Percentiles rank a stretch among this genome's conserved stretches.
phyloP scores from a whole-genome alignment of 2,113 vertebrate species.

The Grammomys surdaster region DNA sequence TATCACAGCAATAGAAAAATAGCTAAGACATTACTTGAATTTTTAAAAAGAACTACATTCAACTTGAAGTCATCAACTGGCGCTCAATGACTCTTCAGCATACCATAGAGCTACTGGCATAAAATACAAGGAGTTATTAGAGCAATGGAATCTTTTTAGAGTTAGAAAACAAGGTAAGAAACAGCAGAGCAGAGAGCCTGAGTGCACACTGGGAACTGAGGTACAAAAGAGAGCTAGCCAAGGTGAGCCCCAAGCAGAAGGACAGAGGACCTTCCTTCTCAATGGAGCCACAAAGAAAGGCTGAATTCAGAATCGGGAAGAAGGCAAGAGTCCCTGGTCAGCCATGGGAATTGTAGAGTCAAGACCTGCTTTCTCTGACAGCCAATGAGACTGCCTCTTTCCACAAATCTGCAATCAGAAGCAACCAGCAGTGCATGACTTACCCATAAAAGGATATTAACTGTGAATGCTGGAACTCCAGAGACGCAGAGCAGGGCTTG shows the following conservation, averaged over 20 bases:
- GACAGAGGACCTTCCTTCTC: not conserved
- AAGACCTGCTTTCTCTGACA: not conserved
- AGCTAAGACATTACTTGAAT: not conserved
- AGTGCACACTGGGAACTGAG: not conserved
- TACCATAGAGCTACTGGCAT: not conserved
- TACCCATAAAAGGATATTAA: not conserved
- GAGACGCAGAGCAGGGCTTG: not conserved
- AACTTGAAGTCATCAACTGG: not conserved
- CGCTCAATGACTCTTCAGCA: not conserved
- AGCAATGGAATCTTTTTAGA: not conserved
- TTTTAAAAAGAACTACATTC: not conserved
- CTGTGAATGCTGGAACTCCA: not conserved
- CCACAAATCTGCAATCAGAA: not conserved
- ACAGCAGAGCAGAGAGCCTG: not conserved
- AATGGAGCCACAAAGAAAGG: not conserved
- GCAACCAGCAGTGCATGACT: not conserved
- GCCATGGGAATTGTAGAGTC: not conserved
- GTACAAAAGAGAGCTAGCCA: not conserved
- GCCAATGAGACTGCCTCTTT: accelerated
- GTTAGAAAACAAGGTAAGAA: not conserved
- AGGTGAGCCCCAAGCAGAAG: not conserved
- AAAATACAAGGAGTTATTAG: not conserved
- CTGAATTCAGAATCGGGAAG: not conserved
- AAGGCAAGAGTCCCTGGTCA: not conserved
- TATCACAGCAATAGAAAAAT: not conserved